A percentile compares a stretch with the other conserved stretches of the same genome.
phyloP scores from a whole-genome alignment of 1,140 invertebrate species.

The Ephestia elutella region DNA sequence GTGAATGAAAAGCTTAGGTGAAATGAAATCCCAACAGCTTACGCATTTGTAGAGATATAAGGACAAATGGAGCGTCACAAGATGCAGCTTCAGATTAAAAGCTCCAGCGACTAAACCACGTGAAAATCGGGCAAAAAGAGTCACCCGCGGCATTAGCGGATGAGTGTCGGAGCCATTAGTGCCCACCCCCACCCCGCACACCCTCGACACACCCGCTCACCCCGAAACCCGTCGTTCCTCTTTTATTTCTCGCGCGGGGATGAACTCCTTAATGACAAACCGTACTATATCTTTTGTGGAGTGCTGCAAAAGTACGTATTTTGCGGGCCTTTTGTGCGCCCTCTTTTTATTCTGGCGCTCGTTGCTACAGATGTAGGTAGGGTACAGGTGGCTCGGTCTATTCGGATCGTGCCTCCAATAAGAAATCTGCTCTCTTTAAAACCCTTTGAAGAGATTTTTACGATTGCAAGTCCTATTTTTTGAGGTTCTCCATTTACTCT shows the following conservation, averaged over 20 bases:
- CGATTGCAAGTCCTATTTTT: slow-evolving; percentile 9
- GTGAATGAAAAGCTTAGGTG: neutral
- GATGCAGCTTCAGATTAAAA: slow-evolving; percentile 71
- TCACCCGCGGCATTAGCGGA: slow-evolving; percentile 72
- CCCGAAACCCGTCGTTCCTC: slow-evolving; percentile 56
- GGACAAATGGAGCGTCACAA: slow-evolving; percentile 64
- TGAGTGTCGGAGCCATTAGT: slow-evolving; percentile 72
- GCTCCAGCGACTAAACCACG: slow-evolving; percentile 69
- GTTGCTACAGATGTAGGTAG: slow-evolving; percentile 36
- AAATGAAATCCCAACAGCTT: neutral
- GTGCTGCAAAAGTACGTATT: slow-evolving; percentile 70
- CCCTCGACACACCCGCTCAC: slow-evolving; percentile 26
- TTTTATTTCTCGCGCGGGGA: slow-evolving; percentile 73
- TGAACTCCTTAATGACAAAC: slow-evolving; percentile 75
- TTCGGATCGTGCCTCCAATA: slow-evolving; percentile 29
- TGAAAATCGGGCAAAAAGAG: slow-evolving; percentile 72
- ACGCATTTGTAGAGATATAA: slow-evolving; percentile 12
- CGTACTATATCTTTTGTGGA: slow-evolving; percentile 73
- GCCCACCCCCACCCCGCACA: slow-evolving; percentile 33
- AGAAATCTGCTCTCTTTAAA: slow-evolving; percentile 35
- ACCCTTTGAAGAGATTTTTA: slow-evolving; percentile 28
- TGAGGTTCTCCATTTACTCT: neutral
- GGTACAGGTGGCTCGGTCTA: slow-evolving; percentile 32
- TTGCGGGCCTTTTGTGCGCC: slow-evolving; percentile 70
- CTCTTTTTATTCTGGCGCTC: slow-evolving; percentile 62